Percentiles rank a stretch among this genome's conserved stretches.
phyloP scores from a whole-genome alignment of 1,140 invertebrate genomes.

The Bombus vancouverensis region DNA sequence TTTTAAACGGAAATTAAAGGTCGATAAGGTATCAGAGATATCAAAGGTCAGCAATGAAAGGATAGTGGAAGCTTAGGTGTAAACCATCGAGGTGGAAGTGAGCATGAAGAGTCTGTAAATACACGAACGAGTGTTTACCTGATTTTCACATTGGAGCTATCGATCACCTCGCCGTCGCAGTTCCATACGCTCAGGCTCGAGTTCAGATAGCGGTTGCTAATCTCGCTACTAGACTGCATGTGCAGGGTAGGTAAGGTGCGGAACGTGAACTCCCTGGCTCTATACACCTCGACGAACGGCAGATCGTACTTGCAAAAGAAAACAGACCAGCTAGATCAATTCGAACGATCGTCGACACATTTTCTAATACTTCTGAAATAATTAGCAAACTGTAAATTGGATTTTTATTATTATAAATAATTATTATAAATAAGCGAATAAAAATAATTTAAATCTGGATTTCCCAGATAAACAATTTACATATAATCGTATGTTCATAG shows the following conservation, averaged over 20 bases:
- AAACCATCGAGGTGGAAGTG: not conserved
- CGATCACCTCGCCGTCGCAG: slow-evolving; percentile 92
- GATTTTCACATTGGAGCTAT: slow-evolving; percentile 87
- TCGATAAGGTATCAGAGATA: not conserved
- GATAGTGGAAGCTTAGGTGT: not conserved
- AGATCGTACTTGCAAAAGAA: slow-evolving; percentile 85
- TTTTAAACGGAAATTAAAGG: not conserved
- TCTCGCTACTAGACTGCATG: slow-evolving; percentile 66
- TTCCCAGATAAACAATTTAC: too few species aligned
- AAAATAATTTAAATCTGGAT: too few species aligned
- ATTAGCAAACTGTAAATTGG: too few species aligned
- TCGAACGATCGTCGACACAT: too few species aligned
- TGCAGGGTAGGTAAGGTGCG: slow-evolving; percentile 81
- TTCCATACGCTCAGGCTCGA: slow-evolving; percentile 89
- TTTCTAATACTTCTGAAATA: too few species aligned
- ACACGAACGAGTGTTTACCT: slow-evolving; percentile 81
- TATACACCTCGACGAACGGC: slow-evolving; percentile 90
- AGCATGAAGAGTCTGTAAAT: slow-evolving; percentile 6
- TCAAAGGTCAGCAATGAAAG: not conserved
- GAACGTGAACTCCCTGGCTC: slow-evolving; percentile 89
- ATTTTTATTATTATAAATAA: too few species aligned
- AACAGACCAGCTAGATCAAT: not conserved
- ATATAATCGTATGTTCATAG: too few species aligned
- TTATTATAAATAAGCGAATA: too few species aligned
- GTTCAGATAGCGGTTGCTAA: slow-evolving; percentile 71